phyloP scores from a whole-genome alignment of 2,797 vertebrate genomes.

The Tadarida brasiliensis region DNA sequence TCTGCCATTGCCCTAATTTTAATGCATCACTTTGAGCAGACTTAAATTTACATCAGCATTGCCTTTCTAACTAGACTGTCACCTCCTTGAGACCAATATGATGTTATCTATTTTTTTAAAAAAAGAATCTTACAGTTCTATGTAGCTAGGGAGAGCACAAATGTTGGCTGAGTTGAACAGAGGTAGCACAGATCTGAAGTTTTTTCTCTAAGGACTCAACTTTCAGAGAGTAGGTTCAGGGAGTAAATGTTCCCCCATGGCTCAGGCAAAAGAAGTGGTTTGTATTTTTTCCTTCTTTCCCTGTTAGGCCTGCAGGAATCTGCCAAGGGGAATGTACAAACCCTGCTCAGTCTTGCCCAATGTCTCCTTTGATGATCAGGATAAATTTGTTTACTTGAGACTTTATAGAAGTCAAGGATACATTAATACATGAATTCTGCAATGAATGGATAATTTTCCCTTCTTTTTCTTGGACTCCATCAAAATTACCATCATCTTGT shows the following conservation, averaged over 20 bases:
- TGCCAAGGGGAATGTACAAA: neutral
- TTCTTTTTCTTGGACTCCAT: neutral
- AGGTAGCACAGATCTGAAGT: neutral
- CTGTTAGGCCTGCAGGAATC: neutral
- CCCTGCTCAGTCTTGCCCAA: neutral
- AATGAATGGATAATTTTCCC: neutral
- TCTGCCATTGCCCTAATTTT: neutral
- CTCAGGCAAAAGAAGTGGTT: neutral
- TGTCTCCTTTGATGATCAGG: neutral
- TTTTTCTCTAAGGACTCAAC: neutral
- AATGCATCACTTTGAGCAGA: neutral
- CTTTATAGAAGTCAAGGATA: neutral
- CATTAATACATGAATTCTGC: neutral
- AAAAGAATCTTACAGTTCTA: neutral
- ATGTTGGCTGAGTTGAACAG: neutral
- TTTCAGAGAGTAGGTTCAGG: neutral
- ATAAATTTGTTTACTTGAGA: slow-evolving; percentile 9
- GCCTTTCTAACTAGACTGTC: neutral
- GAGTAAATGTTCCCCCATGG: neutral
- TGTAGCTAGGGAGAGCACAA: neutral
- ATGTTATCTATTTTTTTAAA: neutral
- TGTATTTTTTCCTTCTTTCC: neutral
- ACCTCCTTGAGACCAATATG: neutral
- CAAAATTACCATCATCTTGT: neutral
- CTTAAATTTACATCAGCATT: slow-evolving; percentile 26